Evolutionary conservation across 2,113 vertebrate genomes (phyloP), one percentile per base, ranked within the genome.

Genomic region (Ailurus styani): DNA sequence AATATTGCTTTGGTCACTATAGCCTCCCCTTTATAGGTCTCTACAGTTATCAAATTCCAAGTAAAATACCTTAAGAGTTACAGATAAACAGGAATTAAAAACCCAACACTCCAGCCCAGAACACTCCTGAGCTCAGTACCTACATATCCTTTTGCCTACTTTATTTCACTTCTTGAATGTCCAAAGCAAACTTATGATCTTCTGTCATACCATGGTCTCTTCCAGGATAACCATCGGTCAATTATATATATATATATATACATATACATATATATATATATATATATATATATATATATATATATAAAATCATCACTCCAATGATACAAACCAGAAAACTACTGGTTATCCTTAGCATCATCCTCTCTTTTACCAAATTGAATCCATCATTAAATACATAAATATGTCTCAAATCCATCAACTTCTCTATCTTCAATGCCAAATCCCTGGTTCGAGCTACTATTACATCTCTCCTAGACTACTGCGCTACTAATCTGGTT

Each of bases 401-500:
- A 52, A 92, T 77, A 84, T n/a, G 29, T 77, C 77, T 96, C 37
- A 60, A 90, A 79, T 60, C 81, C 64, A 93, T 62, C 79, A 81
- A 57, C 21, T 64, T 87, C 14, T 87, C 47, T 94, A 81, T 66
- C 52, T 77, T 57, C 11, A 57, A 18, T 79, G 83, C 47, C 37
- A 83, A 97, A 72, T 37, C 50, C 34, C 62, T 87, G 25, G 7
- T 57, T 55, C 60, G 55, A 75, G 50, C 31, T 68, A 89, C 72
- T 86, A 15, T 64, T 20, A n/a, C 83, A 60, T 70, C 34, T 90
- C 64, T 95, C 78, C 70, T 87, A 78, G 93, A 85, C 64, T 13
- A 81, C 73, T 75, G 83, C 37, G 78, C 50, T 90, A 94, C 83
- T 98, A 96, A 97, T 96, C 97, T 96, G 57, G 57, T 79, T 92